A percentile compares a stretch with the other conserved stretches of the same genome.
These are phyloP conservation scores for Venustaconcha ellipsiformis DNA, from an alignment of 1,140 invertebrate species.

Conservation along the genomic window DNA sequence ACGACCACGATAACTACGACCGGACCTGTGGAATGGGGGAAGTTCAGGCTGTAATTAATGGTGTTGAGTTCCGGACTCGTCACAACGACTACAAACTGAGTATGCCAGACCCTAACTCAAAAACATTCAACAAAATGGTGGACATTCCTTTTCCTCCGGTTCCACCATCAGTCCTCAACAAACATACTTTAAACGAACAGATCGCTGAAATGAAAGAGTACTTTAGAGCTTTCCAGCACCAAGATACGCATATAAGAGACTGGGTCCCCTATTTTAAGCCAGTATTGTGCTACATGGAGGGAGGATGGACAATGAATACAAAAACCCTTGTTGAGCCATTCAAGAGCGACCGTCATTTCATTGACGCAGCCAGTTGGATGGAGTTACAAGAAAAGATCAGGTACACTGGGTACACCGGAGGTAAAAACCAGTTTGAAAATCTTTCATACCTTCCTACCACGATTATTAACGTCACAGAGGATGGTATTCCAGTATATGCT, in stretches of 20 bases:
- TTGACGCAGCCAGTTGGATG: constrained; percentile 39
- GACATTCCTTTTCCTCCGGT: constrained; percentile 51
- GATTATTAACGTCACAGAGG: not conserved
- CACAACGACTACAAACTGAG: constrained; percentile 54
- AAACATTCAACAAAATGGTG: constrained; percentile 30
- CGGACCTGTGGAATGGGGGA: constrained; percentile 53
- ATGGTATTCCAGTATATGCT: not conserved
- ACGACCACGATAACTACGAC: constrained; percentile 2
- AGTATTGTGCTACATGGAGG: constrained; percentile 49
- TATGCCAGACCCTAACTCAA: constrained; percentile 34
- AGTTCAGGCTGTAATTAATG: constrained; percentile 47
- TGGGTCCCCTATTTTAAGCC: constrained; percentile 50
- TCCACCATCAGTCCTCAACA: constrained; percentile 43
- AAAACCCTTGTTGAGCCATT: constrained; percentile 39
- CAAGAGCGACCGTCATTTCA: constrained; percentile 37
- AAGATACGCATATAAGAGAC: constrained; percentile 28
- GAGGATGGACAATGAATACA: constrained; percentile 34
- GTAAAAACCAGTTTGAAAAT: not conserved
- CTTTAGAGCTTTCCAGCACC: constrained; percentile 46
- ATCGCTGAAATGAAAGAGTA: constrained; percentile 54
- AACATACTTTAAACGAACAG: constrained; percentile 41
- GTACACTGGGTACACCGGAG: constrained; percentile 34
- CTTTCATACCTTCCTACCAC: not conserved
- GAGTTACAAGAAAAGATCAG: constrained; percentile 38
- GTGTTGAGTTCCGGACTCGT: constrained; percentile 52